These are phyloP conservation scores for Hirundichthys speculiger DNA, from an alignment of 2,113 vertebrate species.

Conservation along the genomic window DNA sequence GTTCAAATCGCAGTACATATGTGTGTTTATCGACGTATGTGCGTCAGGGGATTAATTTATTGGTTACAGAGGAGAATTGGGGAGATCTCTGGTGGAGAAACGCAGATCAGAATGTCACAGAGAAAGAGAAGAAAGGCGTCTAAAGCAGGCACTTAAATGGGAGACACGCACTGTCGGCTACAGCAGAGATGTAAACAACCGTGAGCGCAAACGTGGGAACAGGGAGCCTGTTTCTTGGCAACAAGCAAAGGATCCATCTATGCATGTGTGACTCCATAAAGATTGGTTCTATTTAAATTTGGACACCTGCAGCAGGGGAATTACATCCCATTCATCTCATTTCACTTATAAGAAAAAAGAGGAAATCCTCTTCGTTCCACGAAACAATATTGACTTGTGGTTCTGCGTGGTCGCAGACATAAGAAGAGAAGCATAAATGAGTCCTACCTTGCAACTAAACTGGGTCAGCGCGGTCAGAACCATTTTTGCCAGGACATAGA, in stretches of 20 bases:
- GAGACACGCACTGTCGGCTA: slow-evolving; percentile 11
- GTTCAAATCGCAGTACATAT: not conserved
- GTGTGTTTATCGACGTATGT: slow-evolving; percentile 37
- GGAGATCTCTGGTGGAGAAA: not conserved
- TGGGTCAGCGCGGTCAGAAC: slow-evolving; percentile 74
- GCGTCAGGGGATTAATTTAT: slow-evolving; percentile 32
- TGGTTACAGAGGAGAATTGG: slow-evolving; percentile 19
- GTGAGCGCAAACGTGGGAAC: slow-evolving; percentile 5
- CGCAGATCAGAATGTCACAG: not conserved
- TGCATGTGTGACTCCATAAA: no score
- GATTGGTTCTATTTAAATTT: no score
- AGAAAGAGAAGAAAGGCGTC: not conserved
- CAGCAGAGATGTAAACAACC: slow-evolving; percentile 51
- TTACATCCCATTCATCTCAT: no score
- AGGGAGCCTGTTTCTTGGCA: slow-evolving; percentile 61
- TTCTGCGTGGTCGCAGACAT: not conserved
- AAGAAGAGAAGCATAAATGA: not conserved
- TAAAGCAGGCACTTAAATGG: not conserved
- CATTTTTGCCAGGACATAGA: slow-evolving; percentile 53
- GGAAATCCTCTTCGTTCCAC: not conserved
- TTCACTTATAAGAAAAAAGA: no score
- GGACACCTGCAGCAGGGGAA: no score
- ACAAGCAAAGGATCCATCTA: not conserved
- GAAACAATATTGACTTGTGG: not conserved
- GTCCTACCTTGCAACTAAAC: slow-evolving; percentile 73